Evolutionary conservation across 2,888 invertebrate species (phyloP).

Genomic region (Junonia oenone): DNA sequence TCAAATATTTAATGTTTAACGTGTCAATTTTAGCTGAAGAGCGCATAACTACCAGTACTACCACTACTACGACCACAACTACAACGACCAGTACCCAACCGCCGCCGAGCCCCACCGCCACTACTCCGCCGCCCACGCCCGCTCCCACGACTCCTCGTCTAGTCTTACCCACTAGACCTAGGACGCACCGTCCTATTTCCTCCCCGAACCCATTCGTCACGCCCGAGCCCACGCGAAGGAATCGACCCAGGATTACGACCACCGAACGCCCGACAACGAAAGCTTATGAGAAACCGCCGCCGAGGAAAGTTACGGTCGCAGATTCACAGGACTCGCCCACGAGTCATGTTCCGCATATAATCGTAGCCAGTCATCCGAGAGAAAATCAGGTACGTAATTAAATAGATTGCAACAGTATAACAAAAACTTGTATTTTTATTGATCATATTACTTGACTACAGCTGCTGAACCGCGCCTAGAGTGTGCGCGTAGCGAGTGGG

Average conservation of each 20-base stretch:
- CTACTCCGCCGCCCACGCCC: conserved; percentile 32
- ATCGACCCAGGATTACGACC: conserved; percentile 54
- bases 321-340: conserved; percentile 65
- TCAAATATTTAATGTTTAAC: background rate
- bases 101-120: conserved; percentile 36
- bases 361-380: conserved; percentile 85
- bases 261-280: conserved; percentile 60
- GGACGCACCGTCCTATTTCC: conserved; percentile 42
- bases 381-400: conserved; percentile 89
- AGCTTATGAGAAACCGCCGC: conserved; percentile 59
- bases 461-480: too few species aligned
- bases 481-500: too few species aligned
- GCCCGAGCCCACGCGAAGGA: conserved; percentile 49
- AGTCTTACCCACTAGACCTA: conserved; percentile 42
- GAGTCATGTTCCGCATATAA: conserved; percentile 76
- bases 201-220: conserved; percentile 35
- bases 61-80: conserved; percentile 34
- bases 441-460: too few species aligned
- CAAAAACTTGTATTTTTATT: too few species aligned
- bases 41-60: conserved; percentile 54
- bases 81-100: conserved; percentile 38
- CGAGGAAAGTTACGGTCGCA: conserved; percentile 49
- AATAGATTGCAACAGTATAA: too few species aligned
- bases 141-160: conserved; percentile 37
- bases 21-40: conserved; percentile 63